Base-by-base conservation (phyloP, 2,888 invertebrate species). In the Acanthosoma haemorrhoidale region DNA sequence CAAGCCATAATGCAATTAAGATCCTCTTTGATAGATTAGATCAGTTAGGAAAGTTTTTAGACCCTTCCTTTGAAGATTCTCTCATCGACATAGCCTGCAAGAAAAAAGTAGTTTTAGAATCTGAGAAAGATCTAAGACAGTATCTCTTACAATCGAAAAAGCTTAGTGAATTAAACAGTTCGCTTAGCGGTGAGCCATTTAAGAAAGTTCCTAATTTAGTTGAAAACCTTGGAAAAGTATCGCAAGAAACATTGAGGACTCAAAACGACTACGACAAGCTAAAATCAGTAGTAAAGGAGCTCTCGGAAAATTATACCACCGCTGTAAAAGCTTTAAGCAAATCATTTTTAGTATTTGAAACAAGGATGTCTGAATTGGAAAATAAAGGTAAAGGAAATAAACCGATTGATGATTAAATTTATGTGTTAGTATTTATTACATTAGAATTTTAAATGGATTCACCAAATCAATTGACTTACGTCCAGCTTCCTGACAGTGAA, bases 41-140 rank as follows among this genome's bases (percentile, higher is more conserved):
- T 31, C 68, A 68, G 8, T 29, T 68, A 21, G 68, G 59, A 38
- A 59, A 38, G 21, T 68, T 38, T 36, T 31, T 68, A n/a, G 68
- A 68, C 11, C 68, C 68, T 16, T 59, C 68, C 18, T 68, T 39
- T 68, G 68, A 68, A 59, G 68, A 68, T 18, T 59, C 39, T 16
- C 51, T 68, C 8, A 34, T 39, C 6, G 68, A 68, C 39, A 8
- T 34, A 32, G 59, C 68, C 6, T 43, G 58, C 25, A 68, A 68
- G 21, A 68, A 41, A 25, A 68, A 68, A 25, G 59, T 68, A 13
- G 59, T 68, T 59, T 36, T 68, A 25, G 68, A 68, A 57, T 68
- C 68, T 2, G 68, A 68, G 16, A 59, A 58, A 36, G 59, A 68
- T n/a, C 15, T 68, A 57, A 11, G 59, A 16, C 38, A 68, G 1